phyloP scores from a whole-genome alignment of 2,888 invertebrate species.

The Aricia artaxerxes region DNA sequence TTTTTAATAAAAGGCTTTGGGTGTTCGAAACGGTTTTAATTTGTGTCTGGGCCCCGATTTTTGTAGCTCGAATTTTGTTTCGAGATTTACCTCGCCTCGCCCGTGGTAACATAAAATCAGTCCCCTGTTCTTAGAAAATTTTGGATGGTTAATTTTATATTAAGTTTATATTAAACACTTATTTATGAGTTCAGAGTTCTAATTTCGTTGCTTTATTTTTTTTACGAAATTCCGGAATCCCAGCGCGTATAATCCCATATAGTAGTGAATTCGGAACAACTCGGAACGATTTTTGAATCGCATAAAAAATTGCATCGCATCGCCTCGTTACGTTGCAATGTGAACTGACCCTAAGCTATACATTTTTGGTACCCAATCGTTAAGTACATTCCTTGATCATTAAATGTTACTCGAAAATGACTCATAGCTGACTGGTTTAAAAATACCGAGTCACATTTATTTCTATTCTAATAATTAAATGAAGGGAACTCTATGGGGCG shows the following conservation, averaged over 20 bases:
- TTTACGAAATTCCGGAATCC: no score
- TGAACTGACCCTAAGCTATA: neutral
- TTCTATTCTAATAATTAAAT: slow-evolving; percentile 7
- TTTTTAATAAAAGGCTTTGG: neutral
- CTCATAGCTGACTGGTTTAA: slow-evolving; percentile 5
- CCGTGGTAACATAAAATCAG: neutral
- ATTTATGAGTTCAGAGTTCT: no score
- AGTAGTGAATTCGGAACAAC: no score
- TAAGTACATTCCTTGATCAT: neutral
- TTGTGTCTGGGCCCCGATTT: neutral
- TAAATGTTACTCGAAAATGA: neutral
- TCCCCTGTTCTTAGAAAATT: no score
- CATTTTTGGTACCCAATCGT: neutral
- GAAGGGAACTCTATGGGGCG: neutral
- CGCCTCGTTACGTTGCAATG: neutral
- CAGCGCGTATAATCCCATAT: no score
- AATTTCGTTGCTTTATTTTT: no score
- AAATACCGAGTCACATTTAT: neutral
- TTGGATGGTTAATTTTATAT: no score
- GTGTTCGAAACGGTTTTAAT: neutral
- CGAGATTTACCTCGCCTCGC: neutral
- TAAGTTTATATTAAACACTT: no score
- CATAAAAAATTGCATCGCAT: no score
- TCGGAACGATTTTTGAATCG: no score
- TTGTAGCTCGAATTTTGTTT: neutral